phyloP scores from a whole-genome alignment of 1,140 invertebrate species.

The Heterodera carotae region DNA sequence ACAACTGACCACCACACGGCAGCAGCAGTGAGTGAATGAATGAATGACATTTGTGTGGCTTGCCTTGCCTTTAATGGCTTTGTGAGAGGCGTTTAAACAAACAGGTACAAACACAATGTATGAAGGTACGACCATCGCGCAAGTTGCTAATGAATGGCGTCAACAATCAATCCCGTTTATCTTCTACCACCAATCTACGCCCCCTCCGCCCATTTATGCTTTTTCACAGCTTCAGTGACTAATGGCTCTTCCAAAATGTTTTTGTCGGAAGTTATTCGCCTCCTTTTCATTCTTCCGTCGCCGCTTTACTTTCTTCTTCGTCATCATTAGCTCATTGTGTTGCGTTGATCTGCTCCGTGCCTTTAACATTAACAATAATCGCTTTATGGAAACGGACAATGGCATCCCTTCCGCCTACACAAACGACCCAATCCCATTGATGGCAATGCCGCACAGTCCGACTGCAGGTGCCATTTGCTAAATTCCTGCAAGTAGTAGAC shows the following conservation, averaged over 20 bases:
- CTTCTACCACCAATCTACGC: not conserved
- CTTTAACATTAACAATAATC: not conserved
- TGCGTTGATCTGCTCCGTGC: not conserved
- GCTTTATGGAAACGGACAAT: not conserved
- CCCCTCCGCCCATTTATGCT: not conserved
- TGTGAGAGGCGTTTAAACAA: too few relatives aligned
- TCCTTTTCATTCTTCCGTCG: not conserved
- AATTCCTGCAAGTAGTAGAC: conserved; percentile 2
- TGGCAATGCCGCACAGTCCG: conserved; percentile 23
- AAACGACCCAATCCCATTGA: conserved; percentile 25
- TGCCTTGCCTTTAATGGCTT: too few relatives aligned
- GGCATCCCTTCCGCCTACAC: conserved; percentile 19
- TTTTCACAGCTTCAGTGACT: not conserved
- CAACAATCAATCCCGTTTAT: not conserved
- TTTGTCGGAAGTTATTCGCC: not conserved
- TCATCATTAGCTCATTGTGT: not conserved
- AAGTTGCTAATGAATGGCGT: not conserved
- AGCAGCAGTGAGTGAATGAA: too few relatives aligned
- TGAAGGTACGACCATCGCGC: not conserved
- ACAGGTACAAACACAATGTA: not conserved
- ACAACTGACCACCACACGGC: too few relatives aligned
- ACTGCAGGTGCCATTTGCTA: conserved; percentile 21
- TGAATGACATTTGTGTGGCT: too few relatives aligned
- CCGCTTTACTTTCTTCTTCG: not conserved
- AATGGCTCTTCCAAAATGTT: conserved; percentile 2